Percentiles rank a stretch among this genome's conserved stretches.
These are phyloP conservation scores for Encarsia formosa DNA, from an alignment of 2,888 invertebrate genomes.

Conservation along the genomic window DNA sequence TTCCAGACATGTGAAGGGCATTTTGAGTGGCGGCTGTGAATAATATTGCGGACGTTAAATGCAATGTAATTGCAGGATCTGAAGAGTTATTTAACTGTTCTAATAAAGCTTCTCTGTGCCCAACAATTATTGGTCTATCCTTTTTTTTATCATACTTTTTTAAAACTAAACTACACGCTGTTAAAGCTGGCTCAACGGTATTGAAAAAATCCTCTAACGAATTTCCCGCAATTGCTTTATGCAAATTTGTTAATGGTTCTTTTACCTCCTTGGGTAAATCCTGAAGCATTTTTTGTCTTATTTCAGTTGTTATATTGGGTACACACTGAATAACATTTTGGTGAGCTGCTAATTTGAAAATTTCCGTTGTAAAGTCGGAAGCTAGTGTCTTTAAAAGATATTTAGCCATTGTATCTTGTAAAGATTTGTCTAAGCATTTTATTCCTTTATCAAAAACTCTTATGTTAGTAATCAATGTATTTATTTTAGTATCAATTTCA, in stretches of 20 bases:
- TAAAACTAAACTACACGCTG: constrained; percentile 72
- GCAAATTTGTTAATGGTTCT: constrained; percentile 62
- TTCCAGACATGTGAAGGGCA: constrained; percentile 89
- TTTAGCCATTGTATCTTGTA: constrained; percentile 69
- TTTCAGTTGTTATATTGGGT: constrained; percentile 59
- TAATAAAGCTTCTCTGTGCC: constrained; percentile 76
- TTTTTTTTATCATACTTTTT: constrained; percentile 90
- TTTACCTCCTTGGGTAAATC: constrained; percentile 67
- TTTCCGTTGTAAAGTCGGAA: constrained; percentile 74
- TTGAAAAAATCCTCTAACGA: constrained; percentile 76
- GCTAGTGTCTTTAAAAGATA: constrained; percentile 82
- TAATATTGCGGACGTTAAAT: constrained; percentile 71
- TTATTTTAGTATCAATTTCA: constrained; percentile 70
- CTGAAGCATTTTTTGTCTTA: constrained; percentile 65
- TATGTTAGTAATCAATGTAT: constrained; percentile 69
- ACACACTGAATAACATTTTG: constrained; percentile 59
- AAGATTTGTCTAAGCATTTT: constrained; percentile 59
- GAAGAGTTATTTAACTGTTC: constrained; percentile 71
- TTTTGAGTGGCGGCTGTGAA: constrained; percentile 77
- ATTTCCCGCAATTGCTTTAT: constrained; percentile 65
- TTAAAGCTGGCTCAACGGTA: constrained; percentile 68
- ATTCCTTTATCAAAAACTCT: constrained; percentile 78
- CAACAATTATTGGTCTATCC: constrained; percentile 69
- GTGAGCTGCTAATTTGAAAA: constrained; percentile 73
- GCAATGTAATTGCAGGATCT: constrained; percentile 76